Conservation (phyloP, 2,113 vertebrate genomes). For the Danio rerio region DNA sequence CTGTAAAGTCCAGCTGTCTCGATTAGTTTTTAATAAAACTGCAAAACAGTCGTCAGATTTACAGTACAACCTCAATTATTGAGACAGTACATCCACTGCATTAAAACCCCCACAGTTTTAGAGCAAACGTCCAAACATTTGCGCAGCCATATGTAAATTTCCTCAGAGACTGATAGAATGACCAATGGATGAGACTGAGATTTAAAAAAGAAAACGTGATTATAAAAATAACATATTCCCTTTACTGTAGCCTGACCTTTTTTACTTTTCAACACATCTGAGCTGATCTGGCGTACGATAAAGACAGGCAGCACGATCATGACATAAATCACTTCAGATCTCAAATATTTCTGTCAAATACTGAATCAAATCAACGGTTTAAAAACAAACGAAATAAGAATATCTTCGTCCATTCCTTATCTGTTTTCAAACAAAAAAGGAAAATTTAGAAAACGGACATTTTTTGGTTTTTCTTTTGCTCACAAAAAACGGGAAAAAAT, state of each 20-base stretch:
- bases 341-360: conserved; percentile 29
- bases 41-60: conserved; percentile 17
- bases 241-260: neutral
- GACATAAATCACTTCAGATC: neutral
- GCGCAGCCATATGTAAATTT: conserved; percentile 1
- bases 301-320: conserved; percentile 37
- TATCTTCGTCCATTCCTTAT: too few relatives aligned
- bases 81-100: neutral
- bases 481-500: too few relatives aligned
- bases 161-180: neutral
- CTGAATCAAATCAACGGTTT: conserved; percentile 56
- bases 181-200: neutral
- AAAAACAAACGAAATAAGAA: conserved; percentile 73
- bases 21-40: conserved; percentile 31
- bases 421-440: too few relatives aligned
- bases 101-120: neutral
- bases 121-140: conserved; percentile 15
- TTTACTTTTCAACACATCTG: neutral
- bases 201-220: neutral
- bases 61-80: conserved; percentile 26
- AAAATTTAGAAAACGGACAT: too few relatives aligned
- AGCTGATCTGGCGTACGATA: neutral
- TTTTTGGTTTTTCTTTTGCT: too few relatives aligned
- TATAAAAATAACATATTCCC: neutral
- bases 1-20: neutral